phyloP scores from a whole-genome alignment of 2,888 invertebrate genomes.

The Tetheella fluctuosa region DNA sequence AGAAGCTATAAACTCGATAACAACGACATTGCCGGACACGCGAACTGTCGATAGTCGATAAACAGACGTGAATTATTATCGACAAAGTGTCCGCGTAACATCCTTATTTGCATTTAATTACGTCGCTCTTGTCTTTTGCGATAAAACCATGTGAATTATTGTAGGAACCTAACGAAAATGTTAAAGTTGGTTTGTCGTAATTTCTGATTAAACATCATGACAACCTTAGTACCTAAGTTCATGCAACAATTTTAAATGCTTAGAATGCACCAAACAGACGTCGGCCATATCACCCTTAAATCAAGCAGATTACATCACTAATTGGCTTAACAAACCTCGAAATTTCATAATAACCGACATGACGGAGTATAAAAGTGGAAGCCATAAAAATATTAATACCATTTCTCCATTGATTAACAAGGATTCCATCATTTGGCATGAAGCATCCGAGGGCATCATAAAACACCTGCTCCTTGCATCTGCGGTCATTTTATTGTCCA shows the following conservation, averaged over 20 bases:
- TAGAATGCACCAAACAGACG: slow-evolving; percentile 15
- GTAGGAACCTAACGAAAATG: background rate
- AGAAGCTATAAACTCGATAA: slow-evolving; percentile 69
- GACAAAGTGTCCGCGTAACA: slow-evolving; percentile 58
- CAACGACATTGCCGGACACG: slow-evolving; percentile 52
- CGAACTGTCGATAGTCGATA: slow-evolving; percentile 70
- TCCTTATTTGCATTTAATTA: slow-evolving; percentile 72
- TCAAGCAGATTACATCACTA: slow-evolving; percentile 33
- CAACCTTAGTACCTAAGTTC: background rate
- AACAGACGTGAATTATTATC: slow-evolving; percentile 65
- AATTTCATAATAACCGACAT: slow-evolving; percentile 19
- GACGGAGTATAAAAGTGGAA: slow-evolving; percentile 26
- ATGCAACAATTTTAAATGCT: background rate
- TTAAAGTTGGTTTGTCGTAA: background rate
- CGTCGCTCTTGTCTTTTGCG: slow-evolving; percentile 17
- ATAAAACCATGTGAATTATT: slow-evolving; percentile 8
- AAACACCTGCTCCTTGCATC: slow-evolving; percentile 71
- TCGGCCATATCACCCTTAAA: background rate
- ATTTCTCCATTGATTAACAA: slow-evolving; percentile 22
- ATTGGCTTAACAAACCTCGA: slow-evolving; percentile 49
- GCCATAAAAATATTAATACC: slow-evolving; percentile 37
- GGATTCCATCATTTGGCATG: slow-evolving; percentile 28
- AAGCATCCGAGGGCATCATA: slow-evolving; percentile 20
- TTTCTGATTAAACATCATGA: background rate
- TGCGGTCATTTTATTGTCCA: slow-evolving; percentile 72